Evolutionary conservation across 2,888 invertebrate genomes (phyloP), one percentile per base, ranked within the genome.

Genomic region (Nysson spinosus): DNA sequence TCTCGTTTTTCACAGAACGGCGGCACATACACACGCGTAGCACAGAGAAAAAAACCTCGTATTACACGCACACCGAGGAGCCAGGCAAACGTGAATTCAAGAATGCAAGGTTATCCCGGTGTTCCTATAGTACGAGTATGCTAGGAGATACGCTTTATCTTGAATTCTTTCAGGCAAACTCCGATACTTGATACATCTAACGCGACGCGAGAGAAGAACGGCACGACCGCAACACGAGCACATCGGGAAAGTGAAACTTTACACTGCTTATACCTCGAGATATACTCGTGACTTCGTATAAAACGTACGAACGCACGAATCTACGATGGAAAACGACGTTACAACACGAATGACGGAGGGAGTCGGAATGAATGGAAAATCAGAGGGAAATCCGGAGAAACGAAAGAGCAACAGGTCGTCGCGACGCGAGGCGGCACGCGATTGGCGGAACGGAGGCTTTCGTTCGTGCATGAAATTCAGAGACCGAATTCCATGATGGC

Each of bases 401-500:
- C 30, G 40, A 24, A n/a, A 43, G 11, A 68, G 68, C 63, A 69
- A 69, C 69, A 68, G 68, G 68, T 68, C 57, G 55, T 42, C 50
- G 39, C 14, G 40, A 62, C 34, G 47, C 54, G 49, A 32, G 61
- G 42, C 51, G 58, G 40, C 37, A 24, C 24, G 44, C 66, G 58
- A 72, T 70, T 61, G 69, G 69, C 57, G 61, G 40, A 67, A 65
- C 57, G 52, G 49, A n/a, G n/a, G n/a, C n/a, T n/a, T n/a, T n/a
- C 61, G 56, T 43, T 61, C 40, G 51, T 64, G 61, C 56, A 64
- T 51, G 61, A 65, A 70, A 65, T 57, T 64, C 70, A 62, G 56
- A 42, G 49, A 60, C 65, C 70, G 44, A 68, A 64, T 62, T 64
- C 66, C 75, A 65, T 76, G 61, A 76, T 76, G 75, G 75, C 75